Evolutionary conservation across 2,888 invertebrate genomes (phyloP).

Genomic region (Cantharis rustica): DNA sequence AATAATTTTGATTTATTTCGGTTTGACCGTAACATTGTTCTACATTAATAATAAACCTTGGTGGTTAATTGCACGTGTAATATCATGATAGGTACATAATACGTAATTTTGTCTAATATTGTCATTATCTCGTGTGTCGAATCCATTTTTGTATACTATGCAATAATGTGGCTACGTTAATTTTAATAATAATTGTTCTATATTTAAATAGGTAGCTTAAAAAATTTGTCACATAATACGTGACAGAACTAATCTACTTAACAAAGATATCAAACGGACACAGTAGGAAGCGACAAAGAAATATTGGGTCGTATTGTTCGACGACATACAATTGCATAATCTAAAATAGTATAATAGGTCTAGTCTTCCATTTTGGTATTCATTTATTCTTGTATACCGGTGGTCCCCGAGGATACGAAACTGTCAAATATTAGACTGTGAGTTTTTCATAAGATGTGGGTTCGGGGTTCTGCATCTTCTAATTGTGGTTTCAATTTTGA

Average conservation of each 20-base stretch:
- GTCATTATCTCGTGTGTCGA: background rate
- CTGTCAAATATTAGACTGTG: slow-evolving; percentile 40
- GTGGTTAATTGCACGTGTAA: background rate
- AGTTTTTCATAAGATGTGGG: slow-evolving; percentile 11
- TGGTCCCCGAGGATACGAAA: slow-evolving; percentile 39
- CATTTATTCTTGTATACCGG: slow-evolving; percentile 51
- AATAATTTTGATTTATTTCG: background rate
- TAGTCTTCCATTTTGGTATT: slow-evolving; percentile 53
- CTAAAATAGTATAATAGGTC: slow-evolving; percentile 49
- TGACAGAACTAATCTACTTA: slow-evolving; percentile 24
- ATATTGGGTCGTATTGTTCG: slow-evolving; percentile 53
- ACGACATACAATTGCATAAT: slow-evolving; percentile 55
- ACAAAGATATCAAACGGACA: slow-evolving; percentile 52
- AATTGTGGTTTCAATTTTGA: slow-evolving; percentile 47
- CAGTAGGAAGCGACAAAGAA: slow-evolving; percentile 51
- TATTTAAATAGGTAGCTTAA: background rate
- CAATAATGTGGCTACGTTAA: background rate
- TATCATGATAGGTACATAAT: background rate
- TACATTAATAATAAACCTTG: background rate
- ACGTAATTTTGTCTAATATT: background rate
- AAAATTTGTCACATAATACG: background rate
- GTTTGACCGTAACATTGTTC: background rate
- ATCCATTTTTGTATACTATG: no score
- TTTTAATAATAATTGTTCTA: background rate
- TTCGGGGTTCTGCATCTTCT: slow-evolving; percentile 21